A percentile compares a stretch with the other conserved stretches of the same genome.
Evolutionary conservation across 2,888 invertebrate species (phyloP).

Genomic region (Andrena flavipes): DNA sequence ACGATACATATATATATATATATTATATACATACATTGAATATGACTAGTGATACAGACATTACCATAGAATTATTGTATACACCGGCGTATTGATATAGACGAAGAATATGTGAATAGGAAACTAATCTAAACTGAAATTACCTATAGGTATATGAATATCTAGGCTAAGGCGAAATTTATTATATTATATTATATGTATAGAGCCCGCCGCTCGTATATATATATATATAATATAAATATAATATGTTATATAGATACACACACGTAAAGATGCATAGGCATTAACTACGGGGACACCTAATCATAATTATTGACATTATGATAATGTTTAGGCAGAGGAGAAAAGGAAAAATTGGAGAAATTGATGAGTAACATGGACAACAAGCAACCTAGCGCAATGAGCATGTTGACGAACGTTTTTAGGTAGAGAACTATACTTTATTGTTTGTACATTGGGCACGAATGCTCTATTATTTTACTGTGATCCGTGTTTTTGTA

Average conservation of each 20-base stretch:
- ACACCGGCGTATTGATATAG: slow-evolving; percentile 82
- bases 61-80: slow-evolving; percentile 80
- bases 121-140: slow-evolving; percentile 79
- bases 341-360: slow-evolving; percentile 30
- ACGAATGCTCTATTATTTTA: slow-evolving; percentile 80
- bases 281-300: slow-evolving; percentile 77
- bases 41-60: slow-evolving; percentile 78
- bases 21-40: slow-evolving; percentile 74
- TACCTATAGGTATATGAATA: slow-evolving; percentile 76
- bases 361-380: background rate
- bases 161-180: slow-evolving; percentile 78
- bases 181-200: slow-evolving; percentile 69
- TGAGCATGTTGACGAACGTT: slow-evolving; percentile 71
- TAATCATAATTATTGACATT: slow-evolving; percentile 76
- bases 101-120: slow-evolving; percentile 82
- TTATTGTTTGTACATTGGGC: slow-evolving; percentile 81
- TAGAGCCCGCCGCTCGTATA: slow-evolving; percentile 13
- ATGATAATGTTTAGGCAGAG: slow-evolving; percentile 67
- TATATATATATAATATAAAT: slow-evolving; percentile 31
- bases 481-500: slow-evolving; percentile 79
- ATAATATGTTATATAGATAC: slow-evolving; percentile 35
- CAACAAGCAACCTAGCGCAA: slow-evolving; percentile 75
- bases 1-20: slow-evolving; percentile 74
- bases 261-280: slow-evolving; percentile 76
- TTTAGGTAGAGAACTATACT: slow-evolving; percentile 71